These are phyloP conservation scores for Bombus waltoni DNA, from an alignment of 1,140 invertebrate genomes.

Conservation along the genomic window DNA sequence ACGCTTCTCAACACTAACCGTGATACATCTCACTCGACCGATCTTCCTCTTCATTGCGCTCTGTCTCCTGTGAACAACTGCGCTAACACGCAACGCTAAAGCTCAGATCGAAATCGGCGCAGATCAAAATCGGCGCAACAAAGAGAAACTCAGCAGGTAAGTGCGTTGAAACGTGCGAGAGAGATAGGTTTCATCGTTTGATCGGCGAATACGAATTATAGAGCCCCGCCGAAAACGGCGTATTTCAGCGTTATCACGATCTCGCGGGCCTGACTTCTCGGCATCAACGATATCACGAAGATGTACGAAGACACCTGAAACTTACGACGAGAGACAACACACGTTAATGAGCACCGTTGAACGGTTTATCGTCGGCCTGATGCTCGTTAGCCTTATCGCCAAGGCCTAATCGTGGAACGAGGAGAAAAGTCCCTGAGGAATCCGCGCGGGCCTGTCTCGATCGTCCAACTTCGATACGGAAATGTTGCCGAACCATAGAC, in stretches of 20 bases:
- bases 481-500: slow-evolving; percentile 22
- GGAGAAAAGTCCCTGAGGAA: slow-evolving; percentile 46
- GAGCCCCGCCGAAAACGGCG: slow-evolving; percentile 28
- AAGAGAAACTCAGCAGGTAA: neutral
- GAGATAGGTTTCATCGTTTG: neutral
- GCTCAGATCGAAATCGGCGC: neutral
- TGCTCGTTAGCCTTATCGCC: slow-evolving; percentile 66
- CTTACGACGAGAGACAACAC: slow-evolving; percentile 55
- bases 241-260: slow-evolving; percentile 53
- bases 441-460: slow-evolving; percentile 35
- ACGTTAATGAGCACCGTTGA: slow-evolving; percentile 61
- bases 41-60: neutral
- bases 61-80: neutral
- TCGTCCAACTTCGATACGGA: slow-evolving; percentile 41
- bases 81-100: neutral
- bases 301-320: slow-evolving; percentile 52
- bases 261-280: slow-evolving; percentile 35
- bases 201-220: slow-evolving; percentile 7
- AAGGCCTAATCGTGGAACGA: slow-evolving; percentile 42
- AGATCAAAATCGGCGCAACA: neutral
- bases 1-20: neutral
- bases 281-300: slow-evolving; percentile 49
- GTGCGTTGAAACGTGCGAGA: neutral
- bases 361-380: slow-evolving; percentile 57
- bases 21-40: neutral